Percentiles rank a stretch among this genome's conserved stretches.
Evolutionary conservation across 2,888 invertebrate genomes (phyloP).

Genomic region (Lamellibrachia columna): DNA sequence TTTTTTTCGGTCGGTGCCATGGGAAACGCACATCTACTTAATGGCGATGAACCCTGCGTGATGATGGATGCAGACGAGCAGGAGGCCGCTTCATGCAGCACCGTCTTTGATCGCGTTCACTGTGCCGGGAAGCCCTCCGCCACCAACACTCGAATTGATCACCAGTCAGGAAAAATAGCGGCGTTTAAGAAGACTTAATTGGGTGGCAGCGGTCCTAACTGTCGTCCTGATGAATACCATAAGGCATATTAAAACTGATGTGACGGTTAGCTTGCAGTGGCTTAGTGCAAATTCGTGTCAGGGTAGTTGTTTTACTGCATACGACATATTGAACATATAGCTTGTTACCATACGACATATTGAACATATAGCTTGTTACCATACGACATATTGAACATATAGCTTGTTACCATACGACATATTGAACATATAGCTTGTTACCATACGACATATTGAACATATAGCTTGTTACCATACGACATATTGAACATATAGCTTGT

Average conservation of each 20-base stretch:
- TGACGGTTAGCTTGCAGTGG: background rate
- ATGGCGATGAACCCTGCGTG: background rate
- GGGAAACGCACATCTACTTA: background rate
- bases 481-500: no score
- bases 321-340: background rate
- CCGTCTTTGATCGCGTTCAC: background rate
- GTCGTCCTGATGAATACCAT: background rate
- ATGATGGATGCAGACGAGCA: background rate
- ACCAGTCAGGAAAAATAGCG: background rate
- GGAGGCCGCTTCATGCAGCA: background rate
- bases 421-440: background rate
- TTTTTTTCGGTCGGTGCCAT: background rate
- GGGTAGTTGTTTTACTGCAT: background rate
- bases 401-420: background rate
- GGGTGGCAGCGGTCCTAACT: background rate
- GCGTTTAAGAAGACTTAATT: constrained; percentile 5
- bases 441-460: background rate
- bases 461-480: no score
- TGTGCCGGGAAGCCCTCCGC: background rate
- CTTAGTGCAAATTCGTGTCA: background rate
- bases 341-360: background rate
- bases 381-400: no score
- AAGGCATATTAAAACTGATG: background rate
- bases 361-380: no score
- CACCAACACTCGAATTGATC: background rate